Evolutionary conservation across 2,797 vertebrate genomes (phyloP).

Genomic region (Crocidura indochinensis): DNA sequence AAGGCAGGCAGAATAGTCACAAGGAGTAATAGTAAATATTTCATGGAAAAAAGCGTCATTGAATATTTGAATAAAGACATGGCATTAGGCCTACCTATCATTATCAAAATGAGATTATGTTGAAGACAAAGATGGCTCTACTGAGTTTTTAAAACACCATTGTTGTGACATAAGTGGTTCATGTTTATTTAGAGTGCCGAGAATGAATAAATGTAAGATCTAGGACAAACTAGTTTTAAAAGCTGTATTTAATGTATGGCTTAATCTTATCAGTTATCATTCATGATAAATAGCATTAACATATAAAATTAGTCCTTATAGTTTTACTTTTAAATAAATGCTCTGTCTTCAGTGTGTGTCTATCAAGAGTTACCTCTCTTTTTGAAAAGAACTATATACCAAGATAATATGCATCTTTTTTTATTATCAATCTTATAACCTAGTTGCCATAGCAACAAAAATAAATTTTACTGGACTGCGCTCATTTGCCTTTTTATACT

Average conservation of each 20-base stretch:
- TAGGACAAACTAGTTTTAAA: not conserved
- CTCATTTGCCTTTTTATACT: constrained; percentile 26
- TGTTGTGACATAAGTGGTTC: too few species aligned
- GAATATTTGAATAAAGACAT: not conserved
- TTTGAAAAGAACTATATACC: not conserved
- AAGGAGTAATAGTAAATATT: not conserved
- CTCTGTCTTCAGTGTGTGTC: not conserved
- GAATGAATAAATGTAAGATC: not conserved
- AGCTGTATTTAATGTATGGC: not conserved
- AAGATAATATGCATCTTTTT: not conserved
- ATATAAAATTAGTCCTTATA: not conserved
- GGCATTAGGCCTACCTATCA: not conserved
- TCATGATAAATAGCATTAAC: not conserved
- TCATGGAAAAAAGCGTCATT: not conserved
- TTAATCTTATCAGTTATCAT: not conserved
- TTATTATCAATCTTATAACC: constrained; percentile 8
- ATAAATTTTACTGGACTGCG: constrained; percentile 1
- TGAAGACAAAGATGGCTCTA: not conserved
- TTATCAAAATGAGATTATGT: not conserved
- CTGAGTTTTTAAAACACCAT: constrained; percentile 25
- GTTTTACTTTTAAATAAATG: constrained; percentile 41
- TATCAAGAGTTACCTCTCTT: not conserved
- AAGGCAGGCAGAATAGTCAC: not conserved
- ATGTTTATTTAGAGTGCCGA: not conserved
- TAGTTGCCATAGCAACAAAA: not conserved